These are phyloP conservation scores for Drosophila neonasuta DNA, from an alignment of 2,888 invertebrate genomes.

Conservation along the genomic window DNA sequence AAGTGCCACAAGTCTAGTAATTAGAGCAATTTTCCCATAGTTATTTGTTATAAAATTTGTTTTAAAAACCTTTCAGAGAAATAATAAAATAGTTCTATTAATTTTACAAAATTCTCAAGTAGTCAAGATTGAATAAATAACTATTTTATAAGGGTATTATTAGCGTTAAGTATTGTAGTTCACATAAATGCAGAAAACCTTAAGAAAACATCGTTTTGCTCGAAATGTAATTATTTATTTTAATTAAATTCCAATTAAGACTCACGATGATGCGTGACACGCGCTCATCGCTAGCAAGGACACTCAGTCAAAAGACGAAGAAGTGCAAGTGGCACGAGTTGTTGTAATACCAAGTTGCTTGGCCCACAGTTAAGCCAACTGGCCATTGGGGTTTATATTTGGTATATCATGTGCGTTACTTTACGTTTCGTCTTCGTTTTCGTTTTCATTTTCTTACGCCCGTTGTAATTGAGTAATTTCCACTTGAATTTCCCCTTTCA, in stretches of 20 bases:
- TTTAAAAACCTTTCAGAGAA: too few relatives aligned
- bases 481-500: slow-evolving; percentile 78
- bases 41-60: too few relatives aligned
- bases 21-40: too few relatives aligned
- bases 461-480: slow-evolving; percentile 76
- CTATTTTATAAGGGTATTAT: too few relatives aligned
- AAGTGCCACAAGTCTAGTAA: too few relatives aligned
- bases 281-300: slow-evolving; percentile 40
- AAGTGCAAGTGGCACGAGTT: slow-evolving; percentile 25
- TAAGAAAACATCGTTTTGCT: too few relatives aligned
- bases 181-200: too few relatives aligned
- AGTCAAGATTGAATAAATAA: too few relatives aligned
- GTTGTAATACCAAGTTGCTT: slow-evolving; percentile 26
- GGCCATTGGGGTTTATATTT: slow-evolving; percentile 51
- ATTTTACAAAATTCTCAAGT: too few relatives aligned
- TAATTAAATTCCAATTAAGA: not conserved
- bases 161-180: too few relatives aligned
- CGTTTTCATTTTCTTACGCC: slow-evolving; percentile 23
- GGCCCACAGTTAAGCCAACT: slow-evolving; percentile 39
- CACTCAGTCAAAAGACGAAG: slow-evolving; percentile 19
- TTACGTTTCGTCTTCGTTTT: slow-evolving; percentile 21
- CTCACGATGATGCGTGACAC: slow-evolving; percentile 34
- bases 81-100: too few relatives aligned
- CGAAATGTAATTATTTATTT: not conserved
- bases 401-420: slow-evolving; percentile 49